A percentile compares a stretch with the other conserved stretches of the same genome.
Conservation (phyloP, 2,113 vertebrate genomes). For the Nothobranchius furzeri region DNA sequence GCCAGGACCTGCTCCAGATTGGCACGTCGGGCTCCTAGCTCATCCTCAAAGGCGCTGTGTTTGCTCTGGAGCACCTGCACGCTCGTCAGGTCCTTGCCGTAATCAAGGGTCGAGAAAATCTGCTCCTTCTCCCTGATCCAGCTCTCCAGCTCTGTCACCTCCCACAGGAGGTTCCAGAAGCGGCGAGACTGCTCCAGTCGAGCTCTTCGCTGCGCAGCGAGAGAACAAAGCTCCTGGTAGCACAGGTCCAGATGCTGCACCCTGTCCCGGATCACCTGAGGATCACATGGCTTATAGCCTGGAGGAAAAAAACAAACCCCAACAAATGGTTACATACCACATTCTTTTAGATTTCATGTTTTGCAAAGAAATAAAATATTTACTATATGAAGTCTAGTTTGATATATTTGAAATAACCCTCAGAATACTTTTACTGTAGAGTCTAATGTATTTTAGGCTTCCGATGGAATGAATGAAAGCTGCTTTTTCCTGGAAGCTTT, state of each 20-base stretch:
- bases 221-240: conserved; percentile 83
- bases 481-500: not conserved
- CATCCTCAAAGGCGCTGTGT: conserved; percentile 91
- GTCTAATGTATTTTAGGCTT: not conserved
- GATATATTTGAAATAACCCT: too few species aligned
- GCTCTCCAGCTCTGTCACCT: conserved; percentile 89
- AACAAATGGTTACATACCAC: too few species aligned
- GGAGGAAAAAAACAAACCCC: not conserved
- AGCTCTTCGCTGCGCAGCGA: conserved; percentile 83
- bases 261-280: conserved; percentile 90
- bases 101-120: conserved; percentile 91
- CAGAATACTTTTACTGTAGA: too few species aligned
- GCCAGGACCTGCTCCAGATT: conserved; percentile 80
- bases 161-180: conserved; percentile 95
- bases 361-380: too few species aligned
- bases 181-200: conserved; percentile 88
- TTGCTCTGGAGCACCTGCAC: conserved; percentile 91
- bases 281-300: conserved; percentile 96
- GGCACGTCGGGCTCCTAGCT: conserved; percentile 82
- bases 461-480: not conserved
- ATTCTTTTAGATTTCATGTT: too few species aligned
- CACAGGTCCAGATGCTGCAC: conserved; percentile 91
- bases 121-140: conserved; percentile 98
- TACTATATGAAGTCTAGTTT: not conserved
- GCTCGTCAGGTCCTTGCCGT: conserved; percentile 92